phyloP scores from a whole-genome alignment of 2,888 invertebrate species.

The Cephonodes hylas region DNA sequence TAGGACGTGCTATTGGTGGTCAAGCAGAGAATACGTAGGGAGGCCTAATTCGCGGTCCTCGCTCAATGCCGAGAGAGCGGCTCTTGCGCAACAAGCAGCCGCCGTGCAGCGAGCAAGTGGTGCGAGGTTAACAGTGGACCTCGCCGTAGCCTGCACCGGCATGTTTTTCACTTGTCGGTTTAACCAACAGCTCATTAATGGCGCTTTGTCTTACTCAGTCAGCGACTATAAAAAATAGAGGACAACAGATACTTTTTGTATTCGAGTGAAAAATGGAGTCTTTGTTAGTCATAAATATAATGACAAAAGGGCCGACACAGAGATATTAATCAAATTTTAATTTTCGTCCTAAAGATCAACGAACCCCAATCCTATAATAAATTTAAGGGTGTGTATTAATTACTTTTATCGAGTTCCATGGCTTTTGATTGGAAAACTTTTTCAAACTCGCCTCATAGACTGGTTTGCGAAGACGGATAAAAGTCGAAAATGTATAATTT shows the following conservation, averaged over 20 bases:
- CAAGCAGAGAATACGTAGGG: constrained; percentile 27
- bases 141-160: constrained; percentile 36
- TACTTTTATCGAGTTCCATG: background rate
- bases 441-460: background rate
- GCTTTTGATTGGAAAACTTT: background rate
- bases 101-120: constrained; percentile 54
- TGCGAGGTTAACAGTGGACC: constrained; percentile 73
- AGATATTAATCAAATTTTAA: no score
- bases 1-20: constrained; percentile 14
- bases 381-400: background rate
- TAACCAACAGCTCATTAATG: background rate
- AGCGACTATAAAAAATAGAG: background rate
- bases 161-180: constrained; percentile 1
- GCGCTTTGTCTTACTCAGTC: background rate
- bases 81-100: constrained; percentile 47
- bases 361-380: background rate
- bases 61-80: constrained; percentile 78
- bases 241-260: background rate
- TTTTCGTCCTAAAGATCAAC: no score
- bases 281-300: no score
- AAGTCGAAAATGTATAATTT: no score
- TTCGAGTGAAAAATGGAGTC: no score
- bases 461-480: background rate
- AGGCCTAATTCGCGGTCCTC: constrained; percentile 45
- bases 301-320: no score